phyloP scores from a whole-genome alignment of 2,888 invertebrate genomes.

The Podabrus alpinus region DNA sequence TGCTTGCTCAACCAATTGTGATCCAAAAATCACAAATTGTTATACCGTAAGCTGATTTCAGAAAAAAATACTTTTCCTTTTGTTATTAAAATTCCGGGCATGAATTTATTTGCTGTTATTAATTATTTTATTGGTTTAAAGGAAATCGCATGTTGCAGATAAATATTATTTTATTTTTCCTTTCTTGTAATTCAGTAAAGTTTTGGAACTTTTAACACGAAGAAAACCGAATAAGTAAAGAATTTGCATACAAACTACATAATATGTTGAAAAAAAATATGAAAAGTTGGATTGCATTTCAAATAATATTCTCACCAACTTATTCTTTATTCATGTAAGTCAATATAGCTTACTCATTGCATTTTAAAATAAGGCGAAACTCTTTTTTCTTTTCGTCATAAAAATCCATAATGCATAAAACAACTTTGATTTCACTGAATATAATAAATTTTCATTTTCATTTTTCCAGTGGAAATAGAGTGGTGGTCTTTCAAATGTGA shows the following conservation, averaged over 20 bases:
- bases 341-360: not conserved
- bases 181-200: not conserved
- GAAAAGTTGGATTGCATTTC: not conserved
- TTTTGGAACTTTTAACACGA: not conserved
- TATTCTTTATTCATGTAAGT: not conserved
- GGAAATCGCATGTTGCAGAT: not conserved
- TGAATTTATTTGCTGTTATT: not conserved
- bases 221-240: not conserved
- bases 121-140: not conserved
- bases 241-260: not conserved
- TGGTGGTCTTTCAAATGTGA: not conserved
- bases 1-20: not conserved
- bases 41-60: not conserved
- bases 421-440: not conserved
- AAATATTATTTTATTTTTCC: not conserved
- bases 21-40: not conserved
- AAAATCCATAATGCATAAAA: not conserved
- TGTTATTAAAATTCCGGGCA: not conserved
- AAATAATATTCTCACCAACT: not conserved
- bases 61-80: not conserved
- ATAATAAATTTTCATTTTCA: not conserved
- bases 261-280: not conserved
- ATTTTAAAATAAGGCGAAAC: not conserved
- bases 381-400: not conserved
- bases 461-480: not conserved